phyloP scores from a whole-genome alignment of 1,140 invertebrate genomes.

The Venturia canescens region DNA sequence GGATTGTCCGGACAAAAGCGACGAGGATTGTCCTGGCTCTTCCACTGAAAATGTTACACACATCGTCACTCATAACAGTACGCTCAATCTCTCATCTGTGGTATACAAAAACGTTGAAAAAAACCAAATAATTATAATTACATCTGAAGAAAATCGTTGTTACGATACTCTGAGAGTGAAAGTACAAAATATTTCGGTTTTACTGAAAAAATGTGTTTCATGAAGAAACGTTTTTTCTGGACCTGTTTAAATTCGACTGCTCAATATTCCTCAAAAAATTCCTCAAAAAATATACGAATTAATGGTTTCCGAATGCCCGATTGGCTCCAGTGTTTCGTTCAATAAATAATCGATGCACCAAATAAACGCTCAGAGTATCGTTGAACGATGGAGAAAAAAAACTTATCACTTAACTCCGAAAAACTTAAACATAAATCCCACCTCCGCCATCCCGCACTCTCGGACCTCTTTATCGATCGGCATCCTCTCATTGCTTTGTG shows the following conservation, averaged over 20 bases:
- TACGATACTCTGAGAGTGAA: background rate
- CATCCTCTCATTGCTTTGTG: slow-evolving; percentile 45
- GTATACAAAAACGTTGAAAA: slow-evolving; percentile 29
- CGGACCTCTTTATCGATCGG: background rate
- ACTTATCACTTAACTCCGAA: slow-evolving; percentile 14
- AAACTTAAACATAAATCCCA: background rate
- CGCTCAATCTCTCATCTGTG: slow-evolving; percentile 52
- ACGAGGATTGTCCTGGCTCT: slow-evolving; percentile 79
- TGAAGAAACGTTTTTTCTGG: too few species aligned
- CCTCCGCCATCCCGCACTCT: slow-evolving; percentile 9
- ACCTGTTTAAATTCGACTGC: too few species aligned
- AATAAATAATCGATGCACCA: background rate
- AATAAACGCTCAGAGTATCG: slow-evolving; percentile 1
- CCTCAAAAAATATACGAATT: too few species aligned
- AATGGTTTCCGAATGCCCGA: too few species aligned
- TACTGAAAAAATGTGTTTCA: too few species aligned
- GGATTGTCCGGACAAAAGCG: slow-evolving; percentile 86
- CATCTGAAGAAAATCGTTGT: background rate
- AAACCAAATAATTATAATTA: too few species aligned
- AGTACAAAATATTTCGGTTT: too few species aligned
- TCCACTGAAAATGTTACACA: slow-evolving; percentile 69
- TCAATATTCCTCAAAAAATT: too few species aligned
- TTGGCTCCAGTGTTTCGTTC: background rate
- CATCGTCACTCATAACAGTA: slow-evolving; percentile 70
- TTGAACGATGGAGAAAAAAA: background rate